These are phyloP conservation scores for Anastatus disparis DNA, from an alignment of 1,140 invertebrate genomes.

Conservation along the genomic window DNA sequence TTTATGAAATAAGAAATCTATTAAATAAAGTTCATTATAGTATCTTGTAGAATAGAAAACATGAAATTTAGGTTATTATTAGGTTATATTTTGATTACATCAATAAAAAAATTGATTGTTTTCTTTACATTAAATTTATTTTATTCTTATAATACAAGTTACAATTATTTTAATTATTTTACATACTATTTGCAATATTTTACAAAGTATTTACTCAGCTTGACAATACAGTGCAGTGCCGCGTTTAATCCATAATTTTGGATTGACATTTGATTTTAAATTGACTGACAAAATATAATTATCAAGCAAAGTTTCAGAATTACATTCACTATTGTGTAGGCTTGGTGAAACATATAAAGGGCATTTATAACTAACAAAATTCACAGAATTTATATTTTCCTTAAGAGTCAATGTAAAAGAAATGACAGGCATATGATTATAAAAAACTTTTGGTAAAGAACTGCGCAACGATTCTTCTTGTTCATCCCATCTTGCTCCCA, in stretches of 20 bases:
- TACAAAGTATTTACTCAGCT: constrained; percentile 66
- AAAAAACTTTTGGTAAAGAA: constrained; percentile 81
- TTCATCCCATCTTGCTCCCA: constrained; percentile 85
- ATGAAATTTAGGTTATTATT: constrained; percentile 8
- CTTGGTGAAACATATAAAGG: constrained; percentile 86
- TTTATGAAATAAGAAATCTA: constrained; percentile 1
- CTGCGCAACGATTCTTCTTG: constrained; percentile 72
- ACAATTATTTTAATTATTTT: constrained; percentile 26
- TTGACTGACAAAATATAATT: constrained; percentile 85
- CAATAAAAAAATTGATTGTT: background rate
- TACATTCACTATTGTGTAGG: constrained; percentile 73
- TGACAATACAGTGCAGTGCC: constrained; percentile 87
- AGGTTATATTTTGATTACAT: constrained; percentile 1
- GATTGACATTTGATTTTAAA: constrained; percentile 73
- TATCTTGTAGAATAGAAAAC: no score
- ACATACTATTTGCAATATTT: constrained; percentile 7
- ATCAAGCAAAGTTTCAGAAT: constrained; percentile 79
- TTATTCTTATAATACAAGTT: constrained; percentile 21
- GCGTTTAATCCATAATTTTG: constrained; percentile 85
- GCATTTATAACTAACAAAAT: constrained; percentile 78
- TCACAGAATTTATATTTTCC: constrained; percentile 65
- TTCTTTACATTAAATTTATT: constrained; percentile 14
- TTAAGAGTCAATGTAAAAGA: constrained; percentile 71
- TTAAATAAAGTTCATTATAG: no score
- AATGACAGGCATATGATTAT: constrained; percentile 81